These are phyloP conservation scores for Caenorhabditis brenneri DNA, from an alignment of 1,140 invertebrate species.

Conservation along the genomic window DNA sequence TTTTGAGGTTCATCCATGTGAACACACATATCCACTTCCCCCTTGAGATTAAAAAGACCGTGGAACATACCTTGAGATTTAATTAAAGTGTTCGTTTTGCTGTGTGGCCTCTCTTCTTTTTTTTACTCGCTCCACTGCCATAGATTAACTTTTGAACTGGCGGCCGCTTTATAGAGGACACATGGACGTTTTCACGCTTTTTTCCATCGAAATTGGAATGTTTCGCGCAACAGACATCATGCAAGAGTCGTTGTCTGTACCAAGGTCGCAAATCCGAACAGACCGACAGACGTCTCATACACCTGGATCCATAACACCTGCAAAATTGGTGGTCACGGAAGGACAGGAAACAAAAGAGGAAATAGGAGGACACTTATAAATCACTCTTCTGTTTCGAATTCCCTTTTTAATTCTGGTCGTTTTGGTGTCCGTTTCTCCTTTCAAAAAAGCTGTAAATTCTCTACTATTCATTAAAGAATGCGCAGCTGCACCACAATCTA, in stretches of 20 bases:
- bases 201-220: slow-evolving; percentile 22
- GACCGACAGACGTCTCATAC: slow-evolving; percentile 42
- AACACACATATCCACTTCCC: not conserved
- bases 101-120: not conserved
- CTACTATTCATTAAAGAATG: not conserved
- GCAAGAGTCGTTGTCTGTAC: slow-evolving; percentile 7
- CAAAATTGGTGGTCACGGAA: slow-evolving; percentile 30
- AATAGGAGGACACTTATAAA: slow-evolving; percentile 24
- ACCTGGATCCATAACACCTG: slow-evolving; percentile 41
- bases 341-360: not conserved
- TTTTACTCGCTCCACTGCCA: slow-evolving; percentile 5
- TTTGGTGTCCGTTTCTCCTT: not conserved
- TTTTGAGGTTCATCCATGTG: slow-evolving; percentile 31
- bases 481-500: not conserved
- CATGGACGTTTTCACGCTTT: slow-evolving; percentile 25
- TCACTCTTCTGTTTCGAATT: not conserved
- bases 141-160: slow-evolving; percentile 41
- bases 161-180: not conserved
- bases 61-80: slow-evolving; percentile 27
- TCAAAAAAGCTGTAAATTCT: not conserved
- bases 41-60: not conserved
- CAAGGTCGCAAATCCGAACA: slow-evolving; percentile 35
- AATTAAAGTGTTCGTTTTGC: slow-evolving; percentile 6
- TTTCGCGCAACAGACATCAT: slow-evolving; percentile 37
- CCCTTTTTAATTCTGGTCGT: not conserved